Percentiles rank a stretch among this genome's conserved stretches.
Conservation (phyloP, 2,888 invertebrate genomes). For the Tachina grossa region DNA sequence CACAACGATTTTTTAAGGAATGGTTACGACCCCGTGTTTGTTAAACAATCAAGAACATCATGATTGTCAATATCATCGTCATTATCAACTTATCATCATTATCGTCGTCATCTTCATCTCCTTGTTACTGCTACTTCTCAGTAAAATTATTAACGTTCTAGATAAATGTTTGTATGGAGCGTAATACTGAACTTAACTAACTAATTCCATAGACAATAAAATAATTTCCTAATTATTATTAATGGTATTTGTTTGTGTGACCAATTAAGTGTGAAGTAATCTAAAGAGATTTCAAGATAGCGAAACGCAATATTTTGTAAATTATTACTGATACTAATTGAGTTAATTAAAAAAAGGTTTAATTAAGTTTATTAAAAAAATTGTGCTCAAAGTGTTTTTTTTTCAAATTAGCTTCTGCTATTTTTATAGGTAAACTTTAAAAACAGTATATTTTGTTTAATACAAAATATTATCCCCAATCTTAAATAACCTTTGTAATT, state of each 20-base stretch:
- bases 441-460: no score
- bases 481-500: no score
- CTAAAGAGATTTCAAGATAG: constrained; percentile 20
- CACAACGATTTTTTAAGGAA: constrained; percentile 2
- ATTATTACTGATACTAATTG: constrained; percentile 22
- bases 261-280: constrained; percentile 47
- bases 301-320: constrained; percentile 1
- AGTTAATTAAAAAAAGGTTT: constrained; percentile 12
- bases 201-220: constrained; percentile 28
- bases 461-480: no score
- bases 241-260: constrained; percentile 10
- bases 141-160: constrained; percentile 9
- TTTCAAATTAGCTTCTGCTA: no score
- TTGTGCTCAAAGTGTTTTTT: no score
- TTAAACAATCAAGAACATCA: neutral
- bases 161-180: neutral
- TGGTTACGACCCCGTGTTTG: no score
- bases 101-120: neutral
- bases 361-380: neutral
- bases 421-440: no score
- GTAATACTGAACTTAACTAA: neutral
- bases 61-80: neutral
- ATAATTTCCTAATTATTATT: constrained; percentile 51
- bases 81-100: constrained; percentile 1
- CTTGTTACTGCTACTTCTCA: neutral